Base-by-base conservation (phyloP, 2,888 invertebrate genomes). In the Xanthorhoe designata region DNA sequence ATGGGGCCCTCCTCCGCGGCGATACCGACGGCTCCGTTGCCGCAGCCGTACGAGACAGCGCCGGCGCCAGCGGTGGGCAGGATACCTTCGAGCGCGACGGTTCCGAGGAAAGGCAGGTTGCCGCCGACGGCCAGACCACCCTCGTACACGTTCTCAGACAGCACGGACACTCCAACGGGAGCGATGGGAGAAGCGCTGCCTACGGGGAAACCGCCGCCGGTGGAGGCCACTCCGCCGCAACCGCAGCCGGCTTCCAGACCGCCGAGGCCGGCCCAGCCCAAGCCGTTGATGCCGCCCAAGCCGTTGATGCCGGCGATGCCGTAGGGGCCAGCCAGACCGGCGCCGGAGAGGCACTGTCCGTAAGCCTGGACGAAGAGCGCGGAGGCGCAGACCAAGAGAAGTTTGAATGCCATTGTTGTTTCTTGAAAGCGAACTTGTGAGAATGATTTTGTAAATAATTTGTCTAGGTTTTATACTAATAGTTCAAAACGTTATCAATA, bases 101-200 rank as follows among this genome's bases (percentile, higher is more conserved):
- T 76, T 6, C 81, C 77, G 57, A 84, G 55, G 73, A 82, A 79
- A 13, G 85, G 85, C 67, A 85, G 67, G 51, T 81, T 71, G 3
- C 85, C 85, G 32, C 70, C 71, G 1, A 81, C 78, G 17, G 64
- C 55, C 1, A 85, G 35, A 24, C 73, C 50, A 0, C 85, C 85
- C 54, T 78, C 78, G 9, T 83, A 81, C 1, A 71, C 78, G 55
- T 85, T 84, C 61, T 87, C 84, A 3, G 86, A 86, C 7, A 77
- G 52, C 3, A 85, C 78, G 4, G 79, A 75, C 2, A 88, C 70
- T 1, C 82, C 81, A 0, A 75, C 78, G 0, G 87, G 85, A 0
- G 78, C 65, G 17, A 81, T 78, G 2, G 80, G 77, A 2, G 81
- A 75, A 13, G 72, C 71, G 66, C 77, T 78, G 50, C 75, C 69